These are phyloP conservation scores for Chrysomela aeneicollis DNA, from an alignment of 2,888 invertebrate genomes.

Conservation along the genomic window DNA sequence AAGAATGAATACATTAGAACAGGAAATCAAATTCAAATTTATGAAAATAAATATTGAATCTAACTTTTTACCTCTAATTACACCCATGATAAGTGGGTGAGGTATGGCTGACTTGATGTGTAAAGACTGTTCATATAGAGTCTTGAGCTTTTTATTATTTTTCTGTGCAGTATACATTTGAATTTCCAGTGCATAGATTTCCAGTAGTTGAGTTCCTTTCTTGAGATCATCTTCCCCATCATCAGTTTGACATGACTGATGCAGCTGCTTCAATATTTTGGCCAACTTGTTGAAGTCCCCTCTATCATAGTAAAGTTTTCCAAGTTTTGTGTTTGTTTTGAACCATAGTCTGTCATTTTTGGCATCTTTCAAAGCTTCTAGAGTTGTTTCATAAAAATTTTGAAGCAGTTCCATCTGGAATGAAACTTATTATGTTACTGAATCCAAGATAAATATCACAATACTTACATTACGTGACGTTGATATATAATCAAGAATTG, in stretches of 20 bases:
- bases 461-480: slow-evolving; percentile 94
- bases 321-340: slow-evolving; percentile 98
- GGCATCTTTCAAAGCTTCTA: slow-evolving; percentile 94
- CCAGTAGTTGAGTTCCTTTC: slow-evolving; percentile 96
- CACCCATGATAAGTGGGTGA: slow-evolving; percentile 99
- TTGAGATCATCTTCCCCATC: slow-evolving; percentile 98
- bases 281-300: slow-evolving; percentile 93
- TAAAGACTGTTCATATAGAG: slow-evolving; percentile 95
- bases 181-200: slow-evolving; percentile 98
- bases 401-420: slow-evolving; percentile 94
- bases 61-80: slow-evolving; percentile 81
- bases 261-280: slow-evolving; percentile 95
- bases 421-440: slow-evolving; percentile 7
- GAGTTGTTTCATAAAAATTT: slow-evolving; percentile 97
- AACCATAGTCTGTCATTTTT: slow-evolving; percentile 99
- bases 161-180: slow-evolving; percentile 99
- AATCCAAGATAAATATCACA: too few species aligned
- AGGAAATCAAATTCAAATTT: too few species aligned
- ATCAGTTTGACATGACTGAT: slow-evolving; percentile 97
- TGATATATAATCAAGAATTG: slow-evolving; percentile 98
- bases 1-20: slow-evolving; percentile 41
- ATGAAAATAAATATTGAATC: not conserved
- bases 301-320: slow-evolving; percentile 97
- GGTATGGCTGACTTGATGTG: slow-evolving; percentile 99
- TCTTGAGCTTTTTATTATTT: slow-evolving; percentile 97